Base-by-base conservation (phyloP, 1,140 invertebrate species). In the Antheraea mylitta region DNA sequence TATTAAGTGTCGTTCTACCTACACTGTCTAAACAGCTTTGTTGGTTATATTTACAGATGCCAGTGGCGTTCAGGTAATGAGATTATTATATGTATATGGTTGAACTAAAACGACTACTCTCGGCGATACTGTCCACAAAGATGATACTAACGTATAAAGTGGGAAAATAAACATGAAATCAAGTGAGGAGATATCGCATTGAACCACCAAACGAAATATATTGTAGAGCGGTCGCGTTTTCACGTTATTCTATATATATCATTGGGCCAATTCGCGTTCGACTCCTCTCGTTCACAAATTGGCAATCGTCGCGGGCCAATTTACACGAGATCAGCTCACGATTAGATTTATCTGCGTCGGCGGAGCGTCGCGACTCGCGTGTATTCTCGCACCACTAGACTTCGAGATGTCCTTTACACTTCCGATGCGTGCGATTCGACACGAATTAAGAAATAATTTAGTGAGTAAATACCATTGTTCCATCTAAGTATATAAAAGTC, bases 261-360 rank as follows among this genome's bases (percentile, higher is more conserved):
- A 63, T 63, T 63, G 61, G 19, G 61, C 19, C 61, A 63, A 63
- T 63, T 53, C 45, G 45, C 45, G 45, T 53, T 53, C 45, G 16
- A 53, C 45, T 53, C 45, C 45, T 53, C 16, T 63, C 58, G 60
- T n/a, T 16, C 45, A 36, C 66, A 71, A 71, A 71, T 71, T 71
- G 70, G 22, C 70, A 71, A 71, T 71, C 70, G 48, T 61, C 65
- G 70, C 68, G 66, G 16, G 70, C 66, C 70, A 68, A 71, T 67
- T 67, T 71, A 45, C 45, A 65, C 58, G 62, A 69, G 68, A 62
- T 63, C 30, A 63, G 61, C 19, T 53, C 45, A 53, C 60, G 71
- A 85, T 83, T 85, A 73, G 77, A 78, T 83, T 82, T 71, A 63
- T 64, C 61, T 37, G 30, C 61, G 61, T 9, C 59, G 45, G 45